These are phyloP conservation scores for Heliconius cydno DNA, from an alignment of 2,888 invertebrate genomes.

Conservation along the genomic window DNA sequence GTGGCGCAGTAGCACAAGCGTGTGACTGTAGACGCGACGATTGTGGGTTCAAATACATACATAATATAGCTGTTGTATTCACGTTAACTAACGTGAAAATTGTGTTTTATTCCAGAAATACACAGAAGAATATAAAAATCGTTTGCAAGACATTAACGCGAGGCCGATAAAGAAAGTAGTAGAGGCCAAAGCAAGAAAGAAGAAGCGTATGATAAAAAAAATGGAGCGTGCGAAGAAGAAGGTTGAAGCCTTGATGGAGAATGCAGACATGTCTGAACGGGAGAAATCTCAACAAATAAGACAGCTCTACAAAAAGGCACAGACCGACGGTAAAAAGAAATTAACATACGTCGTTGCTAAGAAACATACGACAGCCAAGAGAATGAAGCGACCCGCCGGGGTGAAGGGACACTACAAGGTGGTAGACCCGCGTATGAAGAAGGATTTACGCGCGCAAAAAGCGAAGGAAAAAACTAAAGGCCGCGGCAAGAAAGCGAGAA, in stretches of 20 bases:
- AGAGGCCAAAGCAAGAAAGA: conserved; percentile 99
- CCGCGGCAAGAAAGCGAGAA: conserved; percentile 69
- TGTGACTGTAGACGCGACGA: neutral
- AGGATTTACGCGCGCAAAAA: conserved; percentile 90
- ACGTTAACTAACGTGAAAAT: neutral
- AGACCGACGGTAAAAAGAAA: conserved; percentile 92
- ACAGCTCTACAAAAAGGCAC: conserved; percentile 95
- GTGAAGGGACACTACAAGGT: conserved; percentile 96
- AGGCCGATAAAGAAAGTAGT: conserved; percentile 98
- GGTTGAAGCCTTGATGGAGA: conserved; percentile 96
- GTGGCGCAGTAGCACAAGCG: no score
- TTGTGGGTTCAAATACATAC: no score
- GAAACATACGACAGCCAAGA: conserved; percentile 90
- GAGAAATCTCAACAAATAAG: conserved; percentile 97
- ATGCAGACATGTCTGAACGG: conserved; percentile 92
- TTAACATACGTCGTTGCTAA: conserved; percentile 97
- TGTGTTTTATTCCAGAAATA: conserved; percentile 82
- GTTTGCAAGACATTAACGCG: conserved; percentile 93
- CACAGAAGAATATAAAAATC: conserved; percentile 92
- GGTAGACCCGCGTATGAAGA: conserved; percentile 98
- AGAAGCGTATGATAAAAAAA: conserved; percentile 92
- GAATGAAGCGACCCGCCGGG: conserved; percentile 91
- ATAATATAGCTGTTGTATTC: neutral
- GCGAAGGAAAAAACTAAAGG: conserved; percentile 84
- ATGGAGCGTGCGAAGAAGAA: conserved; percentile 97